These are phyloP conservation scores for Apocheima hispidaria DNA, from an alignment of 2,888 invertebrate species.

Conservation along the genomic window DNA sequence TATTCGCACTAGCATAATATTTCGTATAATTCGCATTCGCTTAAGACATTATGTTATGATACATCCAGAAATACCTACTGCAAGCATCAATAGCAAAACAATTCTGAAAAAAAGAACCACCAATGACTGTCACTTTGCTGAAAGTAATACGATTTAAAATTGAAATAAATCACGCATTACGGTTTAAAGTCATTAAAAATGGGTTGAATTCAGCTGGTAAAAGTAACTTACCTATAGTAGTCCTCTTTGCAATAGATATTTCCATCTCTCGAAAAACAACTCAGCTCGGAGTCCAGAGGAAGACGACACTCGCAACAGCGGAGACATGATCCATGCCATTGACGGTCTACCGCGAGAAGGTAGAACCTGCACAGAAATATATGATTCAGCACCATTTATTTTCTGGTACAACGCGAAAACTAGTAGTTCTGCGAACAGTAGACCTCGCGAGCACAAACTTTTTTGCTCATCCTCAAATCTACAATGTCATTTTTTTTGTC, in stretches of 20 bases:
- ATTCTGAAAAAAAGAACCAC: no score
- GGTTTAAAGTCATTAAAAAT: no score
- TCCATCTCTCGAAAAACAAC: slow-evolving; percentile 95
- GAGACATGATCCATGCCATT: slow-evolving; percentile 95
- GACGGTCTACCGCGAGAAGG: slow-evolving; percentile 94
- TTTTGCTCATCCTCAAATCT: no score
- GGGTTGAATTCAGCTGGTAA: no score
- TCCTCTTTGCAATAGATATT: slow-evolving; percentile 98
- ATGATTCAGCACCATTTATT: background rate
- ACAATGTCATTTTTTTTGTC: no score
- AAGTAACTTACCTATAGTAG: slow-evolving; percentile 92
- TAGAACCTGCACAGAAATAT: slow-evolving; percentile 81
- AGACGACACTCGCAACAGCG: slow-evolving; percentile 94
- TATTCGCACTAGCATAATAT: slow-evolving; percentile 3
- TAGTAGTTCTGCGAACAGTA: no score
- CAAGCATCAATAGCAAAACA: background rate
- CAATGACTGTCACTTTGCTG: no score
- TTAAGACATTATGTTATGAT: background rate
- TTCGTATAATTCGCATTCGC: slow-evolving; percentile 6
- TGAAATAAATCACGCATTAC: no score
- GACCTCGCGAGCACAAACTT: no score
- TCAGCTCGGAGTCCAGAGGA: slow-evolving; percentile 93
- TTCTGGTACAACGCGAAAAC: background rate
- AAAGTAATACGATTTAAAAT: no score
- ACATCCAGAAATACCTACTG: background rate